A percentile compares a stretch with the other conserved stretches of the same genome.
These are phyloP conservation scores for Aptenodytes patagonicus DNA, from an alignment of 2,113 vertebrate genomes.

Conservation along the genomic window DNA sequence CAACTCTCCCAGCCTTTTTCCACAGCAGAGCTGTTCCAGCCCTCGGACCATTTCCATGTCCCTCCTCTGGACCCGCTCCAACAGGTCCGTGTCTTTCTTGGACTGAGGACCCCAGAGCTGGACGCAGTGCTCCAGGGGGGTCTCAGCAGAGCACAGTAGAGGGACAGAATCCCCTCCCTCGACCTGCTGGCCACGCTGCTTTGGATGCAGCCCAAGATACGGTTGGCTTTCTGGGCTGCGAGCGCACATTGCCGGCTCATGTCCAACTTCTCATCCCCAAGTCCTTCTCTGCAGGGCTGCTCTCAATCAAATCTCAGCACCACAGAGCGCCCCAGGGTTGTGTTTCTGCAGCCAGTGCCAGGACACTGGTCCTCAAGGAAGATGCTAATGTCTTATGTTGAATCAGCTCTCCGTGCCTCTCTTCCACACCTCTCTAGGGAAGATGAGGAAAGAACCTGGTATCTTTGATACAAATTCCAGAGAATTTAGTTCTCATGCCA, in stretches of 20 bases:
- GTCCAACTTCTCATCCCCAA: neutral
- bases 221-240: fast-evolving
- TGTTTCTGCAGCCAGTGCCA: neutral
- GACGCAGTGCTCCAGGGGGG: neutral
- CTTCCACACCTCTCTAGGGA: neutral
- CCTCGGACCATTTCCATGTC: fast-evolving
- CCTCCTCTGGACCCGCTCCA: neutral
- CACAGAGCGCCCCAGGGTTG: neutral
- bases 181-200: neutral
- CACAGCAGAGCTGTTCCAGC: neutral
- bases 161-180: neutral
- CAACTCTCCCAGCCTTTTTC: neutral
- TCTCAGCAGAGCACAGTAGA: neutral
- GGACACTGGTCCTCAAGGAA: neutral
- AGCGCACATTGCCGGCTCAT: fast-evolving
- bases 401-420: neutral
- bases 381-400: neutral
- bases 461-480: neutral
- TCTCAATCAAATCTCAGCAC: neutral
- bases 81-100: fast-evolving
- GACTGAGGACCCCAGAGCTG: neutral
- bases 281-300: neutral
- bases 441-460: neutral
- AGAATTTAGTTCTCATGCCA: neutral
- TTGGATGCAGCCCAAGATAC: fast-evolving